Evolutionary conservation across 2,797 vertebrate species (phyloP), one percentile per base, ranked within the genome.

Genomic region (Aphelocoma californica): DNA sequence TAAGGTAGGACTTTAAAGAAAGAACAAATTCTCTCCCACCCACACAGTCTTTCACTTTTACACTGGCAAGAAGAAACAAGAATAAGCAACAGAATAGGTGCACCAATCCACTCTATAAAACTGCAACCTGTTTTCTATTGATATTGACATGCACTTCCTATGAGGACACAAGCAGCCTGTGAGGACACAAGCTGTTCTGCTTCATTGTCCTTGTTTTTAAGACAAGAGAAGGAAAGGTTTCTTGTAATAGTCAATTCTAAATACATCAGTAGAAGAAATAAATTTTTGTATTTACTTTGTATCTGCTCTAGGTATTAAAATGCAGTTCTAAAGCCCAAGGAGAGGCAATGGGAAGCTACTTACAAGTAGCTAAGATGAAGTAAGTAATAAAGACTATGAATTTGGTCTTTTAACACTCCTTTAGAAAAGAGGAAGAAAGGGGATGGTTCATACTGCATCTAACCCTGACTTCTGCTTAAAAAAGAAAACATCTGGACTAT

Each of bases 1-100:
- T 70, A 82, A 84, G 31, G 91, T 2, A 61, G n/a, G 8, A 66
- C 47, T 91, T 44, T 20, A 58, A 53, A 89, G 26, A 81, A 93
- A 93, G 86, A 61, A 42, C 29, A 26, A 80, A 56, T 66, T 79
- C 44, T 70, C 38, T 44, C 32, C 66, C 36, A 65, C 71, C 72
- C 54, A 93, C 28, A 2, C 12, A 18, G n/a, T 66, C 74, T 95
- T 92, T 96, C 84, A 88, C 62, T 94, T 95, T 84, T 62, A 92
- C 60, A 73, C 67, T 8, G 7, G 12, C 47, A 79, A 20, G 18
- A 72, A 82, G 38, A 36, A 93, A 71, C 11, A 83, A 51, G 51
- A 83, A 86, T 61, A 67, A 66, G 65, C 16, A 75, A 47, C 0
- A 90, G 54, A 90, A 81, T 10, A 54, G 29, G 29, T 44, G 10